These are phyloP conservation scores for Archilochus colubris DNA, from an alignment of 2,113 vertebrate species.

Conservation along the genomic window DNA sequence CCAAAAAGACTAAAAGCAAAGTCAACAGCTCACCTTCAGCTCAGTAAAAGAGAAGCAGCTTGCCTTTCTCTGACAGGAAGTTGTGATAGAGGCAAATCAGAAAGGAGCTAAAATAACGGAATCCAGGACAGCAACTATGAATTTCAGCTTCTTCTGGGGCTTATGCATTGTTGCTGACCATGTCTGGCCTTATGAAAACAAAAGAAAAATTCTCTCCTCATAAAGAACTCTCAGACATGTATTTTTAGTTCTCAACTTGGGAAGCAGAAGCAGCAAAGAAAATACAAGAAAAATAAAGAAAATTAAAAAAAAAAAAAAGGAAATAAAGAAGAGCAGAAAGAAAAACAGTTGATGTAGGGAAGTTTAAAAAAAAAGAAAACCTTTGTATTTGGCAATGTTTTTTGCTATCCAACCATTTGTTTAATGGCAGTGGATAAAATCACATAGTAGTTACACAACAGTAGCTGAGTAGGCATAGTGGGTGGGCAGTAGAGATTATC, in stretches of 20 bases:
- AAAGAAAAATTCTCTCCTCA: background rate
- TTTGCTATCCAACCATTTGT: background rate
- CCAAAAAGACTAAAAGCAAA: background rate
- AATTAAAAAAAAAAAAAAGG: rapidly evolving
- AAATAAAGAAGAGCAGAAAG: background rate
- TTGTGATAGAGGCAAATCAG: background rate
- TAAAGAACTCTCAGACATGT: background rate
- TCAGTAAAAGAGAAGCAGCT: background rate
- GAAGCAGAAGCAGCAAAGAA: background rate
- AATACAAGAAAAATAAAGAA: too few relatives aligned
- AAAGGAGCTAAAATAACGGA: background rate
- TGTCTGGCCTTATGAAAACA: background rate
- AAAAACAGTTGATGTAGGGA: background rate
- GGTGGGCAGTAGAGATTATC: background rate
- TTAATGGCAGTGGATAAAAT: background rate
- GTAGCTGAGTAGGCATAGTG: background rate
- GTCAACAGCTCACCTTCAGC: background rate
- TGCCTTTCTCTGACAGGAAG: background rate
- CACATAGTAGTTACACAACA: background rate
- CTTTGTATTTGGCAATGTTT: background rate
- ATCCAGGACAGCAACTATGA: background rate
- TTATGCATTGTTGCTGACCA: background rate
- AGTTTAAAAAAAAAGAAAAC: background rate
- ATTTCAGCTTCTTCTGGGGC: background rate
- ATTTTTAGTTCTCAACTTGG: background rate